Evolutionary conservation across 2,888 invertebrate genomes (phyloP).

Genomic region (Volucella inflata): DNA sequence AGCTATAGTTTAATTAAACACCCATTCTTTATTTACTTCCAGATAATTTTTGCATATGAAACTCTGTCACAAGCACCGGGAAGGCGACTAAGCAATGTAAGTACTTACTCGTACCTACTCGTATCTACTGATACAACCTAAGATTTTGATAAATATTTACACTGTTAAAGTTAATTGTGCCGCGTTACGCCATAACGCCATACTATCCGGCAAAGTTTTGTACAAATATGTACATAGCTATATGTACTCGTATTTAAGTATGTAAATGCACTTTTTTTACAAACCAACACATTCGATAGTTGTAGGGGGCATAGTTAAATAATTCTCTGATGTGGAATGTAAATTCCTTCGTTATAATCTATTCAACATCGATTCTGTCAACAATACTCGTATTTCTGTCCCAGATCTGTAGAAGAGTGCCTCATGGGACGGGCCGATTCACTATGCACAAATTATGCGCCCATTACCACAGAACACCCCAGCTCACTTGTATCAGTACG

Average conservation of each 20-base stretch:
- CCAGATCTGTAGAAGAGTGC: conserved; percentile 6
- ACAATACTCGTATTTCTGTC: conserved; percentile 2
- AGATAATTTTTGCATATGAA: conserved; percentile 70
- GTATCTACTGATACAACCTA: neutral
- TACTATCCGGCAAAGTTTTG: conserved; percentile 6
- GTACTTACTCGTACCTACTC: conserved; percentile 22
- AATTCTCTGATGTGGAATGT: conserved; percentile 24
- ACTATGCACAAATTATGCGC: conserved; percentile 10
- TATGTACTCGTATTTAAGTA: neutral
- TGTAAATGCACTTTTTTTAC: too few relatives aligned
- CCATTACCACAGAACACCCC: neutral
- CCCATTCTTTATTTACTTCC: conserved; percentile 46
- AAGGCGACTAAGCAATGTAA: conserved; percentile 73
- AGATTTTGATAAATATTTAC: conserved; percentile 29
- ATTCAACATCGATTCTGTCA: conserved; percentile 17
- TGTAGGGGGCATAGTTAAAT: too few relatives aligned
- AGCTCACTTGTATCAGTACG: conserved; percentile 8
- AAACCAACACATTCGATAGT: too few relatives aligned
- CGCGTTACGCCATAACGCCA: neutral
- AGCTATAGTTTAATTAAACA: conserved; percentile 14
- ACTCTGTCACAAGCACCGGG: conserved; percentile 70
- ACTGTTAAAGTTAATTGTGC: conserved; percentile 8
- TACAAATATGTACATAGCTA: neutral
- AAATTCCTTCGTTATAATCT: conserved; percentile 39
- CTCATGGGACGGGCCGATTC: neutral